These are phyloP conservation scores for Ramphastos sulfuratus DNA, from an alignment of 2,113 vertebrate genomes.

Conservation along the genomic window DNA sequence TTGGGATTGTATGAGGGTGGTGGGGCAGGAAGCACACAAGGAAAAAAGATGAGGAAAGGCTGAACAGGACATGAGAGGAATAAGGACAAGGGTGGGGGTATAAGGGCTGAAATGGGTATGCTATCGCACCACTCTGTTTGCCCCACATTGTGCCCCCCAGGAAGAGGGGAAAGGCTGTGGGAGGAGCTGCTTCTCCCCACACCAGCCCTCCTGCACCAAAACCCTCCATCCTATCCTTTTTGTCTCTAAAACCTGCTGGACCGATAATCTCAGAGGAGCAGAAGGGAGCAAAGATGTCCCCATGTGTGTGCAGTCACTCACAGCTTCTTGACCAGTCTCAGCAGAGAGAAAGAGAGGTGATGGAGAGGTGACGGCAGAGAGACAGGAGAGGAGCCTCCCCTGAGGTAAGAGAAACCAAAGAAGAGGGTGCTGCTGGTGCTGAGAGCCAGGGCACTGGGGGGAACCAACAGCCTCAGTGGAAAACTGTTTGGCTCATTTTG, in stretches of 20 bases:
- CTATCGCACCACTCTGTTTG: neutral
- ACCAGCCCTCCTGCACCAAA: neutral
- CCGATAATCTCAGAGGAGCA: neutral
- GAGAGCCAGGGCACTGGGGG: neutral
- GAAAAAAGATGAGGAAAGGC: neutral
- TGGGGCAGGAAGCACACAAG: neutral
- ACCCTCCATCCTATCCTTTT: neutral
- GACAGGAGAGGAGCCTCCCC: rapidly evolving
- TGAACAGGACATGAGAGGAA: neutral
- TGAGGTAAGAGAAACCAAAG: neutral
- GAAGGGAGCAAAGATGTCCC: neutral
- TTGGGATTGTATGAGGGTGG: neutral
- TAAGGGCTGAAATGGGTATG: neutral
- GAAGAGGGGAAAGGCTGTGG: neutral
- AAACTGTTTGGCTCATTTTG: neutral
- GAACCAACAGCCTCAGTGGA: neutral
- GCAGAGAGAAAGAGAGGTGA: neutral
- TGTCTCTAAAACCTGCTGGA: neutral
- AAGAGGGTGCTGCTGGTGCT: neutral
- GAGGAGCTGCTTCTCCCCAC: neutral
- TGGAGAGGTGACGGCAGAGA: no score
- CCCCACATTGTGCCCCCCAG: rapidly evolving
- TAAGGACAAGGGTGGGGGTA: neutral
- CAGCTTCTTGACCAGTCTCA: neutral
- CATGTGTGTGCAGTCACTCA: rapidly evolving